phyloP scores from a whole-genome alignment of 2,113 vertebrate genomes.

The Istiophorus platypterus region DNA sequence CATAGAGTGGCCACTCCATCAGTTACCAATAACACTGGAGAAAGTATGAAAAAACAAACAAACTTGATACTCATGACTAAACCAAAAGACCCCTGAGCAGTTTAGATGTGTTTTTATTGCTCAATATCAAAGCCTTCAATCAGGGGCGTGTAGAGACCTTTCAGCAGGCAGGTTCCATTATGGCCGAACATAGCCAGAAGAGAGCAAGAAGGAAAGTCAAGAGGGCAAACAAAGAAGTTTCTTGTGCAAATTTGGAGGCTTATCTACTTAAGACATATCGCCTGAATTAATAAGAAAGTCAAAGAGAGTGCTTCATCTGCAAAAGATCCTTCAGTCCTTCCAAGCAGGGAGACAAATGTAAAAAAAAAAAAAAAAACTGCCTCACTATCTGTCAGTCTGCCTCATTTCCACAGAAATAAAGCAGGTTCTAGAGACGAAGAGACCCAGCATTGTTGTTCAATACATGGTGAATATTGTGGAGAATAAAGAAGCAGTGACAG shows the following conservation, averaged over 20 bases:
- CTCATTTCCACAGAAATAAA: slow-evolving; percentile 6
- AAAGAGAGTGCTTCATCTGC: slow-evolving; percentile 10
- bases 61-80: slow-evolving; percentile 21
- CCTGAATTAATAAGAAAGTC: slow-evolving; percentile 20
- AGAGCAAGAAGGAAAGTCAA: neutral
- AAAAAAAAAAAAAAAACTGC: slow-evolving; percentile 14
- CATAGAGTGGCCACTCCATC: slow-evolving; percentile 27
- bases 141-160: slow-evolving; percentile 9
- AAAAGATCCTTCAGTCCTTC: slow-evolving; percentile 4
- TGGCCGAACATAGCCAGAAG: neutral
- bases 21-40: slow-evolving; percentile 16
- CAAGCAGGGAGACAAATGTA: neutral
- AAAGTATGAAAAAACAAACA: slow-evolving; percentile 24
- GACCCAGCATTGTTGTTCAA: slow-evolving; percentile 8
- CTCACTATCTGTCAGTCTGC: slow-evolving; percentile 2
- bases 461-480: slow-evolving; percentile 9
- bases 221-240: neutral
- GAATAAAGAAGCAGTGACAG: slow-evolving; percentile 26
- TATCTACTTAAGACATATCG: slow-evolving; percentile 5
- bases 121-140: slow-evolving; percentile 39
- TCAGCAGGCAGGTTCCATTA: slow-evolving; percentile 9
- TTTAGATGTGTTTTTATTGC: slow-evolving; percentile 17
- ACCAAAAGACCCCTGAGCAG: neutral
- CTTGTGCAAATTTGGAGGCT: slow-evolving; percentile 24
- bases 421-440: slow-evolving; percentile 9